phyloP scores from a whole-genome alignment of 2,888 invertebrate species.

The Ectemnius lituratus region DNA sequence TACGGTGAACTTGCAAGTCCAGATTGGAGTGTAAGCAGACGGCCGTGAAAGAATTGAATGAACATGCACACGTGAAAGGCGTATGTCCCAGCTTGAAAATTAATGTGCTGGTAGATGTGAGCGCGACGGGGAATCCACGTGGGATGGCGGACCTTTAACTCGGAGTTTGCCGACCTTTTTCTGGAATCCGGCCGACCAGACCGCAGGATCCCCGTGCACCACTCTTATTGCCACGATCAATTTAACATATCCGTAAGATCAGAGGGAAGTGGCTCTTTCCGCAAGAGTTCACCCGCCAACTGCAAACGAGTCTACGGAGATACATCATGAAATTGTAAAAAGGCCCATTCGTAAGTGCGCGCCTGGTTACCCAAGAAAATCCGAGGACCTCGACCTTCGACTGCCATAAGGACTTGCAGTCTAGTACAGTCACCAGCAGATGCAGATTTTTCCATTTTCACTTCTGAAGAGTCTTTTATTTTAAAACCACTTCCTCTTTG shows the following conservation, averaged over 20 bases:
- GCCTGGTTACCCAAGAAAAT: too few relatives aligned
- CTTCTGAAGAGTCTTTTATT: too few relatives aligned
- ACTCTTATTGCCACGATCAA: conserved; percentile 56
- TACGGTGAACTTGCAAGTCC: too few relatives aligned
- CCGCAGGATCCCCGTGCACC: conserved; percentile 40
- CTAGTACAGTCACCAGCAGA: too few relatives aligned
- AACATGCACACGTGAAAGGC: conserved; percentile 57
- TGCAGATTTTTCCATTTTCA: too few relatives aligned
- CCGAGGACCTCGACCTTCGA: too few relatives aligned
- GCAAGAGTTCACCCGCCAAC: conserved; percentile 34
- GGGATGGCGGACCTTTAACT: conserved; percentile 53
- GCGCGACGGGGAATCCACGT: conserved; percentile 53
- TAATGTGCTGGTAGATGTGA: conserved; percentile 62
- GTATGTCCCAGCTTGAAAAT: conserved; percentile 59
- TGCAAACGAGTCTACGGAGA: conserved; percentile 15
- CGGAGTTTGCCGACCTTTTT: conserved; percentile 54
- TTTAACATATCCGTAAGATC: conserved; percentile 60
- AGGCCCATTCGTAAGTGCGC: background rate
- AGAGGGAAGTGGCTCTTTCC: conserved; percentile 31
- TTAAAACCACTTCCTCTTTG: too few relatives aligned
- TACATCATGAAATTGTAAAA: conserved; percentile 42
- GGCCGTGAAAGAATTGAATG: conserved; percentile 57
- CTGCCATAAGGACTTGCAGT: too few relatives aligned
- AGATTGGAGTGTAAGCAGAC: conserved; percentile 13
- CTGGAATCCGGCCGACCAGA: conserved; percentile 50